Evolutionary conservation across 2,797 vertebrate species (phyloP), one percentile per base, ranked within the genome.

Genomic region (Pseudochirops corinnae): DNA sequence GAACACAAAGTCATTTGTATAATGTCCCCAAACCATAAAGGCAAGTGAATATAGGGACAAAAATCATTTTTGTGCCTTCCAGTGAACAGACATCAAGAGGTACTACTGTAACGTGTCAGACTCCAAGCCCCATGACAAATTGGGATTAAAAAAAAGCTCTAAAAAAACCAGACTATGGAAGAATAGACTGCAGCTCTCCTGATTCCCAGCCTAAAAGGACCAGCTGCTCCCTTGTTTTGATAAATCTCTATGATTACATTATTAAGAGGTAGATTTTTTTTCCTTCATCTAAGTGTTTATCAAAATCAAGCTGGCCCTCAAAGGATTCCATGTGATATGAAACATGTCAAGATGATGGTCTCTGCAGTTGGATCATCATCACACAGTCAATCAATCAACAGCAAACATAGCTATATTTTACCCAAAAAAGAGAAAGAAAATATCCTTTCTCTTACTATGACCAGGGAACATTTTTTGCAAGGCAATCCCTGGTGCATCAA

Each of bases 291-390:
- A 92, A 93, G 33, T 90, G 58, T 96, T 97, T 96, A 94, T 96
- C 95, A 96, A 94, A 93, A 94, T 91, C 92, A 94, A 96, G 60
- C 55, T 87, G 94, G 92, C 74, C 92, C 90, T 96, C 91, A 0
- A 58, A 55, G 53, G 94, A 95, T 90, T 55, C 46, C 92, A 93
- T 60, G 93, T 93, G 96, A 95, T 95, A 96, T 94, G 94, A 96
- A 96, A 93, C 57, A 90, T 96, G 97, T 96, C 96, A 56, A 90
- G 62, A 92, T 93, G 93, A 96, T 94, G 93, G 93, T 96, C 96
- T 97, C 95, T 94, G 92, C 58, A 92, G 92, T 39, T 95, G 60
- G 53, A 56, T 93, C 90, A 53, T 62, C 95, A 91, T 46, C 93
- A 62, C 7, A 26, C 55, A 94, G 95, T 96, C 96, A 92, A 90